Percentiles rank a stretch among this genome's conserved stretches.
These are phyloP conservation scores for Peromyscus polionotus DNA, from an alignment of 2,113 vertebrate species.

Conservation along the genomic window DNA sequence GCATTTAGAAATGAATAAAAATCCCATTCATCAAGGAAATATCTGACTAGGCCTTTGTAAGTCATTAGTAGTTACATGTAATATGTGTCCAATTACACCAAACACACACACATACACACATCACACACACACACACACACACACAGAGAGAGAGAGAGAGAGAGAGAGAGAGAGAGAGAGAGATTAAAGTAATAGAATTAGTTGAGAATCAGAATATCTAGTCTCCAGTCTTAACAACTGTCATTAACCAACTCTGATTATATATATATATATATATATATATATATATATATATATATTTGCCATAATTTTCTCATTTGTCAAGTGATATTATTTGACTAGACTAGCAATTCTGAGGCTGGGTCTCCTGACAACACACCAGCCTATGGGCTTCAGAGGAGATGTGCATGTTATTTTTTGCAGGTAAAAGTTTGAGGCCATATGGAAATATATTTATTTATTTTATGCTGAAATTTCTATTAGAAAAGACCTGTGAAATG, in stretches of 20 bases:
- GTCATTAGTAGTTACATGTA: not conserved
- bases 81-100: not conserved
- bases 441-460: not conserved
- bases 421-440: not conserved
- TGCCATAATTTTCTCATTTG: not conserved
- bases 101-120: not conserved
- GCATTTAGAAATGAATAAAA: constrained; percentile 41
- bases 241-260: not conserved
- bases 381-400: not conserved
- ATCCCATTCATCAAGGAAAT: not conserved
- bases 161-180: too few species aligned
- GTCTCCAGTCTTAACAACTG: not conserved
- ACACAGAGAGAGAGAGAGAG: too few species aligned
- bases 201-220: not conserved
- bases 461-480: not conserved
- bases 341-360: not conserved
- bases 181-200: not conserved
- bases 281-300: not conserved
- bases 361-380: not conserved
- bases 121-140: not conserved
- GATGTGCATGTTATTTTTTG: not conserved
- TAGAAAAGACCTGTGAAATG: not conserved
- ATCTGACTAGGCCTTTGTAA: not conserved
- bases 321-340: not conserved
- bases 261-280: not conserved